Evolutionary conservation across 1,140 invertebrate genomes (phyloP), one percentile per base, ranked within the genome.

Genomic region (Periplaneta americana): DNA sequence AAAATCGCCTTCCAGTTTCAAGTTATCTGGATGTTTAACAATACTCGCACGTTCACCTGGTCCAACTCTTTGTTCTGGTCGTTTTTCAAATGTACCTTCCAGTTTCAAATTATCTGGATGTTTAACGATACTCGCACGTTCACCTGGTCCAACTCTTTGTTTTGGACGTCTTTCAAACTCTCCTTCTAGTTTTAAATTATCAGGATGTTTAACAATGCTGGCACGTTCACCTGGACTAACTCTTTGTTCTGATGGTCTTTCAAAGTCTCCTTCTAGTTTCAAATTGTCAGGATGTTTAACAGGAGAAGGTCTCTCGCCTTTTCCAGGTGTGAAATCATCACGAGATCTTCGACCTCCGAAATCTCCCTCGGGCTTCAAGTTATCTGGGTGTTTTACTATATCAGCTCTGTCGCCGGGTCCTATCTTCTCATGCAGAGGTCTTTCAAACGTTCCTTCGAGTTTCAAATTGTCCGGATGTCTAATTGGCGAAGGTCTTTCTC

Each of bases 101-200:
- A 89, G 86, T 83, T 85, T 87, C 0, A 91, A 81, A 82, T 90
- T 87, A 75, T 91, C 90, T 82, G 88, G 81, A 13, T 89, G 90
- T 81, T 87, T 80, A 9, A 75, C 75, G 32, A 82, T 57, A 31
- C 22, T 36, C 34, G 81, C 34, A 32, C 81, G 34, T 11, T 82
- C 81, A 18, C 81, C 81, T 48, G 37, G 81, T 9, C 77, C 48
- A 22, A 66, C 32, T 74, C 28, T 80, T 34, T 80, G 33, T 34
- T 37, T 82, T 89, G 57, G 82, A 88, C 1, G 86, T 74, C 87
- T 85, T 80, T 92, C 90, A 84, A 95, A 94, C 11, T 93, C 90
- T 18, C 93, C 93, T 85, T 93, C 89, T 48, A 89, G 88, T 84
- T 87, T 89, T 0, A 94, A 85, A 86, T 94, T 94, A 84, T 94